Conservation (phyloP, 1,140 invertebrate genomes). For the Hetaerina americana region DNA sequence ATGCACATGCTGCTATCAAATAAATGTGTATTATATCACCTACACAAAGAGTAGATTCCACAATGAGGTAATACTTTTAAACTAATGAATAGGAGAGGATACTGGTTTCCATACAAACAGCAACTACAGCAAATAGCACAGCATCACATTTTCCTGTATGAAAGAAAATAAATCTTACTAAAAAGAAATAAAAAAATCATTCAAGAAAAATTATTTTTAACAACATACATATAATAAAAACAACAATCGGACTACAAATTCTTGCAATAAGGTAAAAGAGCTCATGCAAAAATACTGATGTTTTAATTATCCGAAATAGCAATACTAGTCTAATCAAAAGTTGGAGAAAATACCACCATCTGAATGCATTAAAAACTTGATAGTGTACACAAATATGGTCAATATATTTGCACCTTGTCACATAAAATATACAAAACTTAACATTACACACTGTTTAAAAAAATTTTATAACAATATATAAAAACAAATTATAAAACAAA, state of each 20-base stretch:
- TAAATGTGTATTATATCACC: background rate
- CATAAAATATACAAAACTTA: too few species aligned
- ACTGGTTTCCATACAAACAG: background rate
- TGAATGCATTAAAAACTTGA: background rate
- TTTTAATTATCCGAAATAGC: background rate
- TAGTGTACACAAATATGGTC: too few species aligned
- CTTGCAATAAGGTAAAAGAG: background rate
- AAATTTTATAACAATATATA: too few species aligned
- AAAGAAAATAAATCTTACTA: constrained; percentile 1
- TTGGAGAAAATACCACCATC: constrained; percentile 10
- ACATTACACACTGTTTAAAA: too few species aligned
- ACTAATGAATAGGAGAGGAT: background rate
- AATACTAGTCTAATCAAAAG: constrained; percentile 9
- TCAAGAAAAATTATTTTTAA: background rate
- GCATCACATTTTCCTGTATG: background rate
- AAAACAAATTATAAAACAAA: too few species aligned
- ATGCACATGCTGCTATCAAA: background rate
- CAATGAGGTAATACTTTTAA: background rate
- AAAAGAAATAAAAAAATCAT: background rate
- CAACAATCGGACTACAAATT: background rate
- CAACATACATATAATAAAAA: background rate
- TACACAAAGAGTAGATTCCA: background rate
- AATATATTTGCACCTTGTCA: too few species aligned
- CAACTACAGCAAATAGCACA: background rate
- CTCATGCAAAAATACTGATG: background rate